Evolutionary conservation across 1,140 invertebrate species (phyloP), one percentile per base, ranked within the genome.

Genomic region (Lepidurus arcticus): DNA sequence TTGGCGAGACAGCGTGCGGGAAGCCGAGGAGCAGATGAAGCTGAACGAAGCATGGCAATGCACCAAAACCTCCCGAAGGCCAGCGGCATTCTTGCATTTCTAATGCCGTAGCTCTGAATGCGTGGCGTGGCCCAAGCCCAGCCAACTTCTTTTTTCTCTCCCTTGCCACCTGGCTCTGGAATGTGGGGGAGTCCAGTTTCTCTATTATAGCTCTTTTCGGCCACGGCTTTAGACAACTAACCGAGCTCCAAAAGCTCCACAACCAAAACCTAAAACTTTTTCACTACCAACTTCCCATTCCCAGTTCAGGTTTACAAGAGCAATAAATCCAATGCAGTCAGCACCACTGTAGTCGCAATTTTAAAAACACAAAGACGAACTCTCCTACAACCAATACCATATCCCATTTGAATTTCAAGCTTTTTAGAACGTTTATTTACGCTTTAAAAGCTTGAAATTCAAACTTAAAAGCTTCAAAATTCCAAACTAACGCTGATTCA

Each of bases 91-190:
- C 53, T 65, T 65, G 53, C 53, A 65, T 65, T 65, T 65, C 53
- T 65, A 65, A 65, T 65, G 53, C 53, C 53, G 53, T n/a, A 65
- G 53, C 53, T 65, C 53, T 65, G 53, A 65, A 65, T 65, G 53
- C 53, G 53, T 65, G 53, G 53, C 53, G 53, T 65, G 53, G 53
- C 53, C 53, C 53, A 65, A 65, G 21, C 53, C 53, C 53, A 65
- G 53, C 53, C 53, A 65, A 65, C 53, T 65, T 65, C 53, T 65
- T 21, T 65, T 13, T 13, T 13, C 53, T 65, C 21, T 21, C 53
- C 53, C 21, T 65, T 65, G 53, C 53, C 53, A 65, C 53, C 53
- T 65, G 53, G 53, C 53, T 65, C 53, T 65, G 53, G 53, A 65
- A 65, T 65, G 53, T 65, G 53, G 53, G 53, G 53, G 53, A 65